Conservation (phyloP, 2,113 vertebrate genomes). For the Ctenodactylus gundi region DNA sequence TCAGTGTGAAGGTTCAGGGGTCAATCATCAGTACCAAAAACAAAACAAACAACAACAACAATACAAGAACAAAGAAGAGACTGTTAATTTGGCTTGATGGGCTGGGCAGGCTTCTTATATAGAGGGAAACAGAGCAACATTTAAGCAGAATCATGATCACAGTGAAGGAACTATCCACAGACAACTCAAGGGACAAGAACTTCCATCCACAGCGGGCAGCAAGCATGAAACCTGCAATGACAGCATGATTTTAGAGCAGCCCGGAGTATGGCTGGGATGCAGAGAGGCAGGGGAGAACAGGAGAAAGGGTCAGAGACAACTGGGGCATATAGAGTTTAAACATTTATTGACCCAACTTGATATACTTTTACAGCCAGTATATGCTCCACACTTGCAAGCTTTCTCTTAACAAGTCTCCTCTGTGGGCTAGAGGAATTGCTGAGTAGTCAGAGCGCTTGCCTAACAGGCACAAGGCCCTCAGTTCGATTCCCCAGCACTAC, state of each 20-base stretch:
- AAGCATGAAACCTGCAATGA: not conserved
- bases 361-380: not conserved
- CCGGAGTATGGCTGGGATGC: not conserved
- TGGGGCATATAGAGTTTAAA: fast-evolving
- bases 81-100: not conserved
- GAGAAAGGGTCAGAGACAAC: not conserved
- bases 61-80: too few relatives aligned
- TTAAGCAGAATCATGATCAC: not conserved
- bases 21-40: too few relatives aligned
- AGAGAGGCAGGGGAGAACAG: fast-evolving
- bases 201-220: not conserved
- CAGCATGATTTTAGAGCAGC: not conserved
- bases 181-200: not conserved
- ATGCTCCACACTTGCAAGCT: not conserved
- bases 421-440: too few relatives aligned
- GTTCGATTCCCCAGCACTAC: too few relatives aligned
- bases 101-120: not conserved
- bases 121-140: not conserved
- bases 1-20: too few relatives aligned
- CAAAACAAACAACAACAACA: too few relatives aligned
- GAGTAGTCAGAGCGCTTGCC: too few relatives aligned
- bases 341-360: not conserved
- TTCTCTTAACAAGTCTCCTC: not conserved
- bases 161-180: not conserved
- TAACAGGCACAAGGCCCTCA: too few relatives aligned